Base-by-base conservation (phyloP, 1,140 invertebrate species). In the Platyscapa corneri region DNA sequence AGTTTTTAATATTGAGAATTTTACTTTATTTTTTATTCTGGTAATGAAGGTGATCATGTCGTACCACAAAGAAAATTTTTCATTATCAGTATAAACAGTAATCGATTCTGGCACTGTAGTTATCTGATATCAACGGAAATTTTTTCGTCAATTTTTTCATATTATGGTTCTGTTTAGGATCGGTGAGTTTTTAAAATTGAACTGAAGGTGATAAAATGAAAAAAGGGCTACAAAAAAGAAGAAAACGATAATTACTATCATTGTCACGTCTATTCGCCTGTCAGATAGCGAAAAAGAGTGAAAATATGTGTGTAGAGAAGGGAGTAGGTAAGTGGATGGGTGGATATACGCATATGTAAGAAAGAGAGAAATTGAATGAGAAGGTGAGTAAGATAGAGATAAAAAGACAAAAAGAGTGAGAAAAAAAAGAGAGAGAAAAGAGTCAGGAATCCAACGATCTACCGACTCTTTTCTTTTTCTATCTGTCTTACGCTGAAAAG, bases 261-360 rank as follows among this genome's bases (percentile, higher is more conserved):
- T 85, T 82, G 84, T 85, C 83, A 80, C 83, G 76, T 85, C 84
- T 67, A 76, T 76, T 81, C 78, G 70, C 10, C 65, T 65, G 78
- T 75, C 67, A 85, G 67, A 72, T 49, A 75, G 2, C 72, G 37
- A n/a, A 42, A 42, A 30, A 79, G 27, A 64, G 30, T 27, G 56
- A 2, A 14, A 60, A 27, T 60, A 27, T 14, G 23, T 27, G 56
- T 1, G 56, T 53, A n/a, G n/a, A n/a, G n/a, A n/a, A n/a, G 12
- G 42, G 42, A 12, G 12, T 5, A 7, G 42, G 42, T 46, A 46
- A 46, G 6, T 46, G 56, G 23, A 14, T 14, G 27, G 23, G 27
- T 14, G 6, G 56, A 10, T 27, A 23, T 23, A 14, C 3, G 20
- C 23, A 60, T 5, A 10, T 60, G 56, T 60, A 60, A 27, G 23